Base-by-base conservation (phyloP, 2,113 vertebrate genomes). In the Myrmophylax atrothorax region DNA sequence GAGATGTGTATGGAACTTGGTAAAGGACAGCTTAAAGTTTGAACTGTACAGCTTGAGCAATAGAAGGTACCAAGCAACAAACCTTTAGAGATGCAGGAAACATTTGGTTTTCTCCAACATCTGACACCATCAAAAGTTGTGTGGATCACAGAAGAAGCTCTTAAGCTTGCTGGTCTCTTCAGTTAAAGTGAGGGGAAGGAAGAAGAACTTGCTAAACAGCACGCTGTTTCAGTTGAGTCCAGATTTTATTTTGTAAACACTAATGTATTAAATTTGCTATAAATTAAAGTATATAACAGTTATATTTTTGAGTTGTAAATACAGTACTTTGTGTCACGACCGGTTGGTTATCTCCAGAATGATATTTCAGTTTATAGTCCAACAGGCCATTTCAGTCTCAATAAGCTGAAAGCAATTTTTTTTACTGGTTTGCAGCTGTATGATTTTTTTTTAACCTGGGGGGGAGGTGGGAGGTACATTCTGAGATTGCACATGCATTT, bases 261-360 rank as follows among this genome's bases (percentile, higher is more conserved):
- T 99, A 99, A 99, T 99, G 98, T 99, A 99, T 98, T 99, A 98
- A 98, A 99, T 98, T 99, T 99, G 98, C 98, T 99, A 98, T 98
- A 98, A 98, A 99, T 98, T 99, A 99, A 99, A 99, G 98, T 98
- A 98, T 98, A 98, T 99, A 97, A 98, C 97, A 97, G 91, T 94
- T 97, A 87, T 94, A 96, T 96, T 98, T 98, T 97, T 97, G 95
- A 98, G 98, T 98, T 98, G 97, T 97, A 97, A 96, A 97, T 97
- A 98, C 94, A 95, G 93, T 97, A 96, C 97, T 97, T 95, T 94
- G 97, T 98, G 97, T 98, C 97, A 93, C 62, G 7, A 96, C 93
- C 92, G 89, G 95, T 87, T 86, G 90, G 60, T 95, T 97, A 74
- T 75, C 86, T 96, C 89, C 49, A 91, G 82, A 50, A 81, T 16